Percentiles rank a stretch among this genome's conserved stretches.
Conservation (phyloP, 2,797 vertebrate species). For the Schizopygopsis pylzovi region DNA sequence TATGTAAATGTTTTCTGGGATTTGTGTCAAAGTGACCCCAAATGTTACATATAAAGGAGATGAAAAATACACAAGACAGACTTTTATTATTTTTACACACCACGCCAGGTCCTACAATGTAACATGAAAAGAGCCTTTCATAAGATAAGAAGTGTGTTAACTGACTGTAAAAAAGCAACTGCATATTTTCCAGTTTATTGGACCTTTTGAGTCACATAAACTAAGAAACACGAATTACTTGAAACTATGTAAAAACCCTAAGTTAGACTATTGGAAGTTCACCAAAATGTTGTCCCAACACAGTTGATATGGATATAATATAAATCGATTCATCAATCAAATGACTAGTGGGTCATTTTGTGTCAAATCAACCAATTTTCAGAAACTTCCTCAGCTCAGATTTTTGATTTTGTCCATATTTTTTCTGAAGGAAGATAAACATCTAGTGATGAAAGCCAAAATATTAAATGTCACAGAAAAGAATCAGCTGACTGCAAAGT, state of each 20-base stretch:
- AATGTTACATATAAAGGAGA: slow-evolving; percentile 5
- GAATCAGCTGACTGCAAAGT: neutral
- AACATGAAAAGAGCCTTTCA: slow-evolving; percentile 79
- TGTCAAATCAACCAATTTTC: neutral
- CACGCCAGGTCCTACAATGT: neutral
- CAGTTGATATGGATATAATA: neutral
- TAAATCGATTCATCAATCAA: neutral
- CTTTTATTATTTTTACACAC: neutral
- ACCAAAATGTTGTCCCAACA: neutral
- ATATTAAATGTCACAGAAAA: neutral
- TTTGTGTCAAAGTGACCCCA: neutral
- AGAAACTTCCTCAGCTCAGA: neutral
- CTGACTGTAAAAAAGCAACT: neutral
- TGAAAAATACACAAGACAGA: neutral
- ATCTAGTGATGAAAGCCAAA: neutral
- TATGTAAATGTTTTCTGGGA: slow-evolving; percentile 9
- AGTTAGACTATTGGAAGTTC: neutral
- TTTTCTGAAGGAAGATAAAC: neutral
- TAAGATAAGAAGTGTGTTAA: slow-evolving; percentile 62
- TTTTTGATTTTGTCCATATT: neutral
- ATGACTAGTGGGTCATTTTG: neutral
- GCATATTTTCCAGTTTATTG: neutral
- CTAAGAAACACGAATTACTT: neutral
- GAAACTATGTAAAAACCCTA: neutral
- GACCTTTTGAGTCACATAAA: neutral